Evolutionary conservation across 2,797 vertebrate genomes (phyloP).

Genomic region (Tenualosa thibaudeaui): DNA sequence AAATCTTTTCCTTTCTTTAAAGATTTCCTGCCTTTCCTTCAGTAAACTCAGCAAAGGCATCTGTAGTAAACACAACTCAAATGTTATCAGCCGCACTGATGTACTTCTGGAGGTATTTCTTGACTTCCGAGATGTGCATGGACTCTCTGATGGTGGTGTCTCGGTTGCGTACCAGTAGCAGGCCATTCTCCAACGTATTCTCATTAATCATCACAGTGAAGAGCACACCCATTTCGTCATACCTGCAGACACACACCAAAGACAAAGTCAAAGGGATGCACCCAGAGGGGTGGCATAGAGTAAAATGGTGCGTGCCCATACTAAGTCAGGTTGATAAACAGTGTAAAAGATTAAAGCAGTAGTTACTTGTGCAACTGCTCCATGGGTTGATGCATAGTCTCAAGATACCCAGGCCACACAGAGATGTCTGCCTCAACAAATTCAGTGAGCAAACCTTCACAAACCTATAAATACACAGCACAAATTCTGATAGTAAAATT

Average conservation of each 20-base stretch:
- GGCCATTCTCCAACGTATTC: constrained; percentile 86
- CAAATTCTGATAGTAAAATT: not conserved
- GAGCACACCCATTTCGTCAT: constrained; percentile 95
- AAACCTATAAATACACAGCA: constrained; percentile 74
- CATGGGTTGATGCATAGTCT: constrained; percentile 76
- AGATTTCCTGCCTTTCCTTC: not conserved
- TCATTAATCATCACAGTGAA: constrained; percentile 86
- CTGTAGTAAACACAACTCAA: constrained; percentile 48
- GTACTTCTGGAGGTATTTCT: constrained; percentile 83
- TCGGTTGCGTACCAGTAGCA: constrained; percentile 87
- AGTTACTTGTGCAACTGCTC: constrained; percentile 83
- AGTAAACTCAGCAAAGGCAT: not conserved
- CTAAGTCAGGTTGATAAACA: not conserved
- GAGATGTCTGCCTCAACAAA: constrained; percentile 82
- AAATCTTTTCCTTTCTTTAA: not conserved
- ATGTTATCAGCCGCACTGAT: constrained; percentile 77
- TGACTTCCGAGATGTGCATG: constrained; percentile 91
- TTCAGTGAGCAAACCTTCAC: constrained; percentile 86
- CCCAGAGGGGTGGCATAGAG: not conserved
- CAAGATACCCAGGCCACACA: constrained; percentile 91
- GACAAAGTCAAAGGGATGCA: not conserved
- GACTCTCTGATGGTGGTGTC: constrained; percentile 92
- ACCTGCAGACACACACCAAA: constrained; percentile 69
- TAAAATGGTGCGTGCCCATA: not conserved
- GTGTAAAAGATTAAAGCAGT: not conserved